Evolutionary conservation across 2,888 invertebrate genomes (phyloP), one percentile per base, ranked within the genome.

Genomic region (Frankliniella fusca): DNA sequence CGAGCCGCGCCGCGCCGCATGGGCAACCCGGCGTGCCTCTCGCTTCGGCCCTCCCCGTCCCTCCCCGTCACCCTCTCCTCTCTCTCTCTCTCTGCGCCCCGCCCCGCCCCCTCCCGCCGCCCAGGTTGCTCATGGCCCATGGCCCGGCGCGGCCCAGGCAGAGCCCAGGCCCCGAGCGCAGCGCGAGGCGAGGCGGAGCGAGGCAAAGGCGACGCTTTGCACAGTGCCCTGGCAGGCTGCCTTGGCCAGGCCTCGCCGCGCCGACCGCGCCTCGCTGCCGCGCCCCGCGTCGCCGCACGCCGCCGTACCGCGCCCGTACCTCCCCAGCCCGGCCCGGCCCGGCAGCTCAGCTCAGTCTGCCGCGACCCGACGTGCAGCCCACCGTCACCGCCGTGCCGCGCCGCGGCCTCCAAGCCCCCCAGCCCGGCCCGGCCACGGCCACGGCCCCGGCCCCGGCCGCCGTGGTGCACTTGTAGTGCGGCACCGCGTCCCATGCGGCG

Each of bases 401-500:
- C 61, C 15, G 61, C 61, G 61, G 61, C 61, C 15, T 18, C 61
- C 61, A 61, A 38, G 38, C 38, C 38, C 38, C 38, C 5, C 38
- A 38, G 38, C 3, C 61, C 61, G 61, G 61, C 61, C 61, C 61
- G n/a, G 15, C 61, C 50, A 50, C 10, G 50, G 50, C 50, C 50
- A 9, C 50, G 50, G 50, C 50, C 50, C 15, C 54, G 12, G 54
- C 54, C 18, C 15, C 54, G 15, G 54, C 54, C 18, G 54, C 54
- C 54, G 54, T 18, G 54, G 12, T 54, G 54, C 15, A 54, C 15
- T 12, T 54, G 54, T 15, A 54, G 61, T n/a, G 20, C n/a, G 61
- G 61, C 23, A 61, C 12, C 61, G 61, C 15, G 70, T 76, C 27
- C 70, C 70, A 76, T 76, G 70, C 70, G n/a, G 70, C 27, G 70